Percentiles rank a stretch among this genome's conserved stretches.
Conservation (phyloP, 2,113 vertebrate species). For the Pteropus alecto region DNA sequence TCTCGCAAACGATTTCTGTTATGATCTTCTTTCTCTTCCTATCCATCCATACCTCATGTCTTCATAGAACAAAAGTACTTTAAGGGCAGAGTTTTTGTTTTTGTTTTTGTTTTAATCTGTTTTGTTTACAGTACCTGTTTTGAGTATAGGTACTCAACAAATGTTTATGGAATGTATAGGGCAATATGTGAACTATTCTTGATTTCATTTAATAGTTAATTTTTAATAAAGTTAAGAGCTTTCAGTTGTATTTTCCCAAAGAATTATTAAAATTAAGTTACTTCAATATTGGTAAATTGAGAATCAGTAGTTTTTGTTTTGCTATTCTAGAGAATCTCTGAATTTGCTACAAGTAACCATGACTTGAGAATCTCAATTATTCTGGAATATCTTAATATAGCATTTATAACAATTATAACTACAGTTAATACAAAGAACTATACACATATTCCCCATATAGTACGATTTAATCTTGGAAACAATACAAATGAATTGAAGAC, state of each 20-base stretch:
- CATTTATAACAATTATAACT: neutral
- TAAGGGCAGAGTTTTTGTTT: neutral
- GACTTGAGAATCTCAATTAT: neutral
- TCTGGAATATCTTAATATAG: neutral
- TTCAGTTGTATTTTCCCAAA: neutral
- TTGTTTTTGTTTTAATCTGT: neutral
- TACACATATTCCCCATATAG: neutral
- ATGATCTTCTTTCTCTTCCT: neutral
- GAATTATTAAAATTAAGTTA: neutral
- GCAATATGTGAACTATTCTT: neutral
- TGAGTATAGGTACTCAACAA: neutral
- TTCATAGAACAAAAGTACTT: neutral
- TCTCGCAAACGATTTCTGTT: neutral
- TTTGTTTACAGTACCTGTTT: neutral
- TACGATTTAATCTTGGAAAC: neutral
- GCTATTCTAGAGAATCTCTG: neutral
- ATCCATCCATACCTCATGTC: neutral
- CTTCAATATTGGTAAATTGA: neutral
- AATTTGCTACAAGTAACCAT: neutral
- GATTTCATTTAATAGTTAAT: neutral
- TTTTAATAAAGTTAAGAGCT: neutral
- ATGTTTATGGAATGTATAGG: neutral
- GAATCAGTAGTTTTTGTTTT: neutral
- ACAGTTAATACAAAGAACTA: neutral
- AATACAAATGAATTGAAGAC: neutral